phyloP scores from a whole-genome alignment of 2,797 vertebrate genomes.

The Cynodonichthys magdalenae region DNA sequence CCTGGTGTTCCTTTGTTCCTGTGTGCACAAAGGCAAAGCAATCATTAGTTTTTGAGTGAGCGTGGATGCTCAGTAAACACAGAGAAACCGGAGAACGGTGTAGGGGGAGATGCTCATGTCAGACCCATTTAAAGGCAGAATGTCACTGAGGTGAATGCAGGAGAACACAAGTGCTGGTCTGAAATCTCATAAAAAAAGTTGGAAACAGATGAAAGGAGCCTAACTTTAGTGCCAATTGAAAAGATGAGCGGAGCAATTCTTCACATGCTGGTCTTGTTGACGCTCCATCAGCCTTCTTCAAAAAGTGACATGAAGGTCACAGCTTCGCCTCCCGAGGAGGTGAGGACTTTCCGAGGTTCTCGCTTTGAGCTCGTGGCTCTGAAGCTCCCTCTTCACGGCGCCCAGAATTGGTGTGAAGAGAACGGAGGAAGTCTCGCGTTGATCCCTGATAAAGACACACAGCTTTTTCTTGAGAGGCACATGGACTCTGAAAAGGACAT shows the following conservation, averaged over 20 bases:
- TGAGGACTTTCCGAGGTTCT: conserved; percentile 79
- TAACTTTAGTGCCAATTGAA: neutral
- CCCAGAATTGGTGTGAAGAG: conserved; percentile 89
- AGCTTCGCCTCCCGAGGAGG: conserved; percentile 75
- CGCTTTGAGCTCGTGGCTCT: conserved; percentile 88
- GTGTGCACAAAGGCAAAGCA: conserved; percentile 35
- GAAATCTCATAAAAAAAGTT: neutral
- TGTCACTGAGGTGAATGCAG: conserved; percentile 1
- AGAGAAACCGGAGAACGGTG: conserved; percentile 29
- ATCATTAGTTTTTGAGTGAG: conserved; percentile 33
- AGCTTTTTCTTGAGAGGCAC: conserved; percentile 84
- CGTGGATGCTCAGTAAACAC: conserved; percentile 35
- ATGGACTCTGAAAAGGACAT: conserved; percentile 78
- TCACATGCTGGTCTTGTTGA: conserved; percentile 49
- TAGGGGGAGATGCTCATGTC: conserved; percentile 30
- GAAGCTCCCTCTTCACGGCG: conserved; percentile 71
- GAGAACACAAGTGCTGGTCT: conserved; percentile 2
- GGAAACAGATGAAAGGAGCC: neutral
- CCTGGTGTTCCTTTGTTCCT: conserved; percentile 30
- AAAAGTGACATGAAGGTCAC: conserved; percentile 27
- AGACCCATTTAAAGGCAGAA: conserved; percentile 57
- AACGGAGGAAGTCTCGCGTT: conserved; percentile 88
- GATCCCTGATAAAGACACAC: conserved; percentile 84
- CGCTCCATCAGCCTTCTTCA: conserved; percentile 15
- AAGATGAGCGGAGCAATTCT: conserved; percentile 64